Percentiles rank a stretch among this genome's conserved stretches.
Evolutionary conservation across 1,140 invertebrate genomes (phyloP).

Genomic region (Popillia japonica): DNA sequence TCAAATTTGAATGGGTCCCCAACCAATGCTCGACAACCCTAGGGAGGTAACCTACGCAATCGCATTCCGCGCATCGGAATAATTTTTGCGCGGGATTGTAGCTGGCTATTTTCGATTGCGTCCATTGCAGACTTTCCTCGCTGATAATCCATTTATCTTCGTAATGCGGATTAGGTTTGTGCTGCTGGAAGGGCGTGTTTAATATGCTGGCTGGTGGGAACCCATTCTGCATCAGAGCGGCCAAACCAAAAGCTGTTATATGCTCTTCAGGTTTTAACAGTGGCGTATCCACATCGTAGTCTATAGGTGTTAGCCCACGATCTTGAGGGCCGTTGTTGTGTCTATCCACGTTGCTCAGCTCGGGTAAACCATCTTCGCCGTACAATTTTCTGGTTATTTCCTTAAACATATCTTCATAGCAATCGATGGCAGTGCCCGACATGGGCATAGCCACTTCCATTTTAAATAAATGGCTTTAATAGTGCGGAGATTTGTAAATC

Average conservation of each 20-base stretch:
- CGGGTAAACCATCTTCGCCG: constrained; percentile 77
- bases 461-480: neutral
- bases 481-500: neutral
- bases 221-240: constrained; percentile 76
- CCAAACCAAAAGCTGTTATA: constrained; percentile 72
- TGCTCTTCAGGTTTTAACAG: constrained; percentile 72
- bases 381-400: constrained; percentile 91
- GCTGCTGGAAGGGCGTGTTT: constrained; percentile 64
- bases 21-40: constrained; percentile 85
- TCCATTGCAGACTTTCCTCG: constrained; percentile 74
- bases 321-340: constrained; percentile 60
- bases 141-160: constrained; percentile 75
- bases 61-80: constrained; percentile 79
- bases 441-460: constrained; percentile 64
- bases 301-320: constrained; percentile 57
- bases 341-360: constrained; percentile 60
- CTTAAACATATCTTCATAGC: constrained; percentile 82
- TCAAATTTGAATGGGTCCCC: constrained; percentile 78
- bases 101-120: constrained; percentile 73
- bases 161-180: constrained; percentile 61
- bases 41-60: constrained; percentile 79
- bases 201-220: constrained; percentile 69
- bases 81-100: constrained; percentile 77
- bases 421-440: constrained; percentile 66
- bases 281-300: constrained; percentile 62